These are phyloP conservation scores for Caenorhabditis brenneri DNA, from an alignment of 1,140 invertebrate genomes.

Conservation along the genomic window DNA sequence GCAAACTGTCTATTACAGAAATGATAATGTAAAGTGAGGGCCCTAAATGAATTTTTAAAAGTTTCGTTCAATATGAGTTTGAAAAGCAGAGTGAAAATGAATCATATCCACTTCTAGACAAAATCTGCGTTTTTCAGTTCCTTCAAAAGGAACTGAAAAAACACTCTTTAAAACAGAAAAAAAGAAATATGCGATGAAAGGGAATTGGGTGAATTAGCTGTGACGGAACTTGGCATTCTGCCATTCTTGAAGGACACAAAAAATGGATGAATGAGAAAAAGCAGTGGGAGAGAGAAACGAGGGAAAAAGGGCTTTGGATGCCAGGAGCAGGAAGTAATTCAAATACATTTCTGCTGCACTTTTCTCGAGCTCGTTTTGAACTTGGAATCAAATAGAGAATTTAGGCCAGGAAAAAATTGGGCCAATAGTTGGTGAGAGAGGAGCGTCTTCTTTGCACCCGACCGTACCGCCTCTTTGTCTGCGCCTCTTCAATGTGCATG, in stretches of 20 bases:
- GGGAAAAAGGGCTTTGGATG: background rate
- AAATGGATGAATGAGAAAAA: background rate
- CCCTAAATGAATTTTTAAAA: too few species aligned
- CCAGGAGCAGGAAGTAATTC: too few species aligned
- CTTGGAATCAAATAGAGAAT: background rate
- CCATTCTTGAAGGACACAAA: background rate
- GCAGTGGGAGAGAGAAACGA: background rate
- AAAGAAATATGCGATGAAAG: background rate
- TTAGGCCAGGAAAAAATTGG: conserved; percentile 15
- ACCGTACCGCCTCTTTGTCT: conserved; percentile 35
- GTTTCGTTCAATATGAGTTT: too few species aligned
- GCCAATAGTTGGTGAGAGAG: background rate
- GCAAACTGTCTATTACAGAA: background rate
- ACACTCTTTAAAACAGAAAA: background rate
- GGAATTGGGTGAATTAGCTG: background rate
- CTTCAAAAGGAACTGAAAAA: too few species aligned
- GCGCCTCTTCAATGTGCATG: background rate
- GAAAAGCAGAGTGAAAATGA: too few species aligned
- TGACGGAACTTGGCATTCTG: background rate
- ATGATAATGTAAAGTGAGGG: background rate
- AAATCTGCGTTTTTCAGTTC: too few species aligned
- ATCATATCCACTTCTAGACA: too few species aligned
- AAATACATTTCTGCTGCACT: background rate
- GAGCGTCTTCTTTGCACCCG: background rate
- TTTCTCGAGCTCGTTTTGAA: background rate